Evolutionary conservation across 2,113 vertebrate species (phyloP), one percentile per base, ranked within the genome.

Genomic region (Charina bottae): DNA sequence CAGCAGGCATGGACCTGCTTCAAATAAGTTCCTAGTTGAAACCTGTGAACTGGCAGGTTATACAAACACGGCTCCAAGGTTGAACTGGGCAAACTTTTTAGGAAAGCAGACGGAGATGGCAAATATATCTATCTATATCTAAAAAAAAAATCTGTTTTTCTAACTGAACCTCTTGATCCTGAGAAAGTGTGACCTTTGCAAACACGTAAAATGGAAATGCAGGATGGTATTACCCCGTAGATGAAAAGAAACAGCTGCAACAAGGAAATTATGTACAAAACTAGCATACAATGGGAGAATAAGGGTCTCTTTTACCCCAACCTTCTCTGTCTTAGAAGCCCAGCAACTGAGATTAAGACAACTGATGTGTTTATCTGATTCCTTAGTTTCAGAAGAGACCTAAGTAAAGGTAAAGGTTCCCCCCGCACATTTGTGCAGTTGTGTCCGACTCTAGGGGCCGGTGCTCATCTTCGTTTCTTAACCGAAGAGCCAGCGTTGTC

Each of bases 21-120:
- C 96, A 98, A 96, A 97, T 90, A 93, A 96, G 96, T 96, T 97
- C 95, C 94, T 97, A 97, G 97, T 97, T 97, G 95, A 49, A 96
- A 91, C 92, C 95, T 92, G 95, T 88, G 96, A 97, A 96, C 96
- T 94, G 96, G 96, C 0, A 49, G 92, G 96, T 97, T 97, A 97
- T 94, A 89, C 94, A 97, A 97, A 96, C 97, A 97, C 96, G 96
- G 94, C 92, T 97, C 95, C 92, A 94, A 94, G 96, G 93, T 95
- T 96, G 96, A 97, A 49, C 96, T 92, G 62, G 94, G 91, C 92
- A 93, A 96, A 96, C 93, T 97, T 97, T 94, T 93, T 42, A 42
- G 94, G 90, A 97, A 85, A 97, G 95, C 92, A 87, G 96, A 96
- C 94, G 95, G 83, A 89, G 84, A 83, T 83, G 90, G 68, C 93